phyloP scores from a whole-genome alignment of 2,113 vertebrate species.

The Sorex araneus region DNA sequence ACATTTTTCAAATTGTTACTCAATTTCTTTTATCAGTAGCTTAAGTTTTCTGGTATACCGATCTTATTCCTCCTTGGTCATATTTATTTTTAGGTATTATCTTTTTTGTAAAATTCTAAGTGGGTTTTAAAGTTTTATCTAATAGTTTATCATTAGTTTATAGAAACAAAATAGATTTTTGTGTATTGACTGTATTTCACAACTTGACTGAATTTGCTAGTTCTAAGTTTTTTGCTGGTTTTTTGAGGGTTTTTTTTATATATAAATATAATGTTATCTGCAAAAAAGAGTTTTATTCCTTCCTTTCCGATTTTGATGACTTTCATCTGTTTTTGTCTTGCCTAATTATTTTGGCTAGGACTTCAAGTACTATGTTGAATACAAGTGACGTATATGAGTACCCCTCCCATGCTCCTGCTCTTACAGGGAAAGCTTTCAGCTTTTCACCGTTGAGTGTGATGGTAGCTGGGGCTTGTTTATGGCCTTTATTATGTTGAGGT shows the following conservation, averaged over 20 bases:
- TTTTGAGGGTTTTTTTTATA: neutral
- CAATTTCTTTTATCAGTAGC: neutral
- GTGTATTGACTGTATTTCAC: slow-evolving; percentile 29
- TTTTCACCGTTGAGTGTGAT: slow-evolving; percentile 74
- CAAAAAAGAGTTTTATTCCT: slow-evolving; percentile 60
- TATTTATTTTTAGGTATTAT: slow-evolving; percentile 35
- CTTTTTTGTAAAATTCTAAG: slow-evolving; percentile 41
- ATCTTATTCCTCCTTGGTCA: slow-evolving; percentile 41
- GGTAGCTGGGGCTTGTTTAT: slow-evolving; percentile 73
- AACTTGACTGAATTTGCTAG: slow-evolving; percentile 34
- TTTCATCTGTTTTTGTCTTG: slow-evolving; percentile 75
- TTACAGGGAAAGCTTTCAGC: slow-evolving; percentile 73
- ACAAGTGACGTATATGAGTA: slow-evolving; percentile 67
- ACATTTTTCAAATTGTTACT: neutral
- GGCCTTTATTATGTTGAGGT: slow-evolving; percentile 77
- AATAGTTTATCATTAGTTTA: slow-evolving; percentile 46
- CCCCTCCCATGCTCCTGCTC: slow-evolving; percentile 72
- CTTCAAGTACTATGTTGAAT: slow-evolving; percentile 75
- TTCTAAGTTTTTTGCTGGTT: neutral
- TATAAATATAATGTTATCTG: slow-evolving; percentile 46
- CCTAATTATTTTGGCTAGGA: slow-evolving; percentile 73
- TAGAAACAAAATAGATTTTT: slow-evolving; percentile 59
- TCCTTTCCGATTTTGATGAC: slow-evolving; percentile 73
- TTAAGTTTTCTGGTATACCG: slow-evolving; percentile 9
- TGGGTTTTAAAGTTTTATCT: slow-evolving; percentile 42